Evolutionary conservation across 1,140 invertebrate genomes (phyloP), one percentile per base, ranked within the genome.

Genomic region (Apis dorsata): DNA sequence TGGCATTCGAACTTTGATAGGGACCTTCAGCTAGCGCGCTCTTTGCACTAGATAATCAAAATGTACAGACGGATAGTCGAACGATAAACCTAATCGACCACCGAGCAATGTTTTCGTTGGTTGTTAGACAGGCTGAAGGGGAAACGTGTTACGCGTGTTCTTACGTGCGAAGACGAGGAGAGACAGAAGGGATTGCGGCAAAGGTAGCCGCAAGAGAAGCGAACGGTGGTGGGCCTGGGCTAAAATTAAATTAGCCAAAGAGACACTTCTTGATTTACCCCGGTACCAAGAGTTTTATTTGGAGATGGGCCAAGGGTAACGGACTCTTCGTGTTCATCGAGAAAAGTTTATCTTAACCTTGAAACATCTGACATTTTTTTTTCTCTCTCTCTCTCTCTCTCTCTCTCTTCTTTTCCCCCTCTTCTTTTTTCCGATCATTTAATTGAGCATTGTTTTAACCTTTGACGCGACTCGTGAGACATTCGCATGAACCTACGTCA

Each of bases 301-400:
- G 89, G 87, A 91, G 84, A 74, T 85, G 85, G 88, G 88, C 89
- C 84, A 90, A 89, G 89, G 88, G 85, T 84, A 89, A 89, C 81
- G 90, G 63, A 90, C 89, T 90, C 76, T 62, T 57, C 53, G 34
- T 62, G 21, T 57, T 28, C 53, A 66, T 65, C 65, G 34, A 80
- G 62, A 44, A 85, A 51, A 59, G 34, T 85, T 75, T 59, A 59
- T 69, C 15, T 24, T n/a, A 81, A 74, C 81, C 81, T 89, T 88
- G 83, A 81, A 78, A 70, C 72, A 78, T 44, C 28, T 34, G 57
- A 11, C 34, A 7, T 34, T 21, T 60, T 59, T 13, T 19, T 7
- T 7, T 44, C 1, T 28, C 9, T 17, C 13, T 7, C 34, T 59
- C 55, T 53, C 17, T 8, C 19, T 44, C 1, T 28, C 9, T 17